Conservation (phyloP, 2,888 invertebrate genomes). For the Limnephilus lunatus region DNA sequence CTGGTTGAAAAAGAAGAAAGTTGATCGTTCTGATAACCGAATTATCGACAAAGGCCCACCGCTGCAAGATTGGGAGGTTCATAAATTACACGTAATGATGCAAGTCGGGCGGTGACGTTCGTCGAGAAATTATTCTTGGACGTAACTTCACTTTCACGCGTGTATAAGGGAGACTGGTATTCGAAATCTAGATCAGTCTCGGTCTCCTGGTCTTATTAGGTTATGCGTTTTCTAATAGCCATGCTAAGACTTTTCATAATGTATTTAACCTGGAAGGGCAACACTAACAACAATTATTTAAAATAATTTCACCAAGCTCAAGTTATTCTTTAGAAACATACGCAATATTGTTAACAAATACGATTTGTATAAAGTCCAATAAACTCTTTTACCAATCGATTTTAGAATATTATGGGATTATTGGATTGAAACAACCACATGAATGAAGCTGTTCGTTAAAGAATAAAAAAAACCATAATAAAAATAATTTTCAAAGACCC, state of each 20-base stretch:
- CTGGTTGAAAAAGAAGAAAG: slow-evolving; percentile 25
- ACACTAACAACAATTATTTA: neutral
- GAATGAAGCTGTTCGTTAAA: no score
- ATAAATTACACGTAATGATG: slow-evolving; percentile 9
- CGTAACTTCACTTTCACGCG: slow-evolving; percentile 20
- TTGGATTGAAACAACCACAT: no score
- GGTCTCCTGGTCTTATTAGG: neutral
- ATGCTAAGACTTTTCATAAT: neutral
- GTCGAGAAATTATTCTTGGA: slow-evolving; percentile 14
- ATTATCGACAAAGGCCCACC: neutral
- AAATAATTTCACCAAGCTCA: no score
- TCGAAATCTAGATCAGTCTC: neutral
- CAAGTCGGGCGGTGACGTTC: slow-evolving; percentile 9
- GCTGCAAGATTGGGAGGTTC: slow-evolving; percentile 3
- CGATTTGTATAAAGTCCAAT: no score
- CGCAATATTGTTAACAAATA: no score
- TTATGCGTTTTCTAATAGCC: neutral
- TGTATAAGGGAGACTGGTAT: neutral
- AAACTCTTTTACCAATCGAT: no score
- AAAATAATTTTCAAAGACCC: no score
- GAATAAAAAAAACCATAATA: no score
- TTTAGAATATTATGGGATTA: no score
- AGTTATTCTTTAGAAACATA: no score
- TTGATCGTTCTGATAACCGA: neutral
- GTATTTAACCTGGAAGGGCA: neutral